Percentiles rank a stretch among this genome's conserved stretches.
Conservation (phyloP, 2,888 invertebrate species). For the Hyles lineata region DNA sequence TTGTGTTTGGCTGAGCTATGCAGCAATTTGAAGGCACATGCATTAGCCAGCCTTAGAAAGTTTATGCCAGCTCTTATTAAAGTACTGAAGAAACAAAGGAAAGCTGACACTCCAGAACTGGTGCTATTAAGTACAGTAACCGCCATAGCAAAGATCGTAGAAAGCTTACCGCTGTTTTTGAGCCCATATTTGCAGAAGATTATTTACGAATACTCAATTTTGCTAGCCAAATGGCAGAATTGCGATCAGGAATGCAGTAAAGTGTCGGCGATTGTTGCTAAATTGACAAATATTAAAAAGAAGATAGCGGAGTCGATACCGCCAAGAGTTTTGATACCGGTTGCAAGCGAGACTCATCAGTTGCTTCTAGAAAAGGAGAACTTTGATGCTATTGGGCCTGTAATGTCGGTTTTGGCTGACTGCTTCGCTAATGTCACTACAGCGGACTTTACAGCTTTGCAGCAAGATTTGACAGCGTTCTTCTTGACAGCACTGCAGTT, state of each 20-base stretch:
- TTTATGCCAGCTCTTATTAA: slow-evolving; percentile 91
- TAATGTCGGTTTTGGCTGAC: slow-evolving; percentile 91
- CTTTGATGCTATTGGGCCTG: slow-evolving; percentile 86
- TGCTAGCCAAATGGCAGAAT: slow-evolving; percentile 82
- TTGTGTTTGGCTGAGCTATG: slow-evolving; percentile 92
- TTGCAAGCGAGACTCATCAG: slow-evolving; percentile 87
- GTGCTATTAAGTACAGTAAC: slow-evolving; percentile 90
- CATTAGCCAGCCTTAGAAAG: slow-evolving; percentile 89
- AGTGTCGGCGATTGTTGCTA: slow-evolving; percentile 82
- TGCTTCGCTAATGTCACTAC: slow-evolving; percentile 87
- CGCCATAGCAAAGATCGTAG: slow-evolving; percentile 92
- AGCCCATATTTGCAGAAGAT: slow-evolving; percentile 93
- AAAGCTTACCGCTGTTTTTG: slow-evolving; percentile 92
- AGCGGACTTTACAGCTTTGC: slow-evolving; percentile 87
- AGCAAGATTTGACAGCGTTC: slow-evolving; percentile 89
- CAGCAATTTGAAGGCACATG: slow-evolving; percentile 89
- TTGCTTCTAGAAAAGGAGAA: slow-evolving; percentile 84
- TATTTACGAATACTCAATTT: slow-evolving; percentile 86
- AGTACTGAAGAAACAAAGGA: slow-evolving; percentile 86
- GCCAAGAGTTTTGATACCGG: slow-evolving; percentile 90
- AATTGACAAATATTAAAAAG: slow-evolving; percentile 86
- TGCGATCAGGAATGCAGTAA: slow-evolving; percentile 79
- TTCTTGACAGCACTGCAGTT: slow-evolving; percentile 90
- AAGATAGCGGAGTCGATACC: slow-evolving; percentile 89
- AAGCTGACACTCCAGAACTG: slow-evolving; percentile 85